These are phyloP conservation scores for Pygoscelis antarcticus DNA, from an alignment of 2,113 vertebrate species.

Conservation along the genomic window DNA sequence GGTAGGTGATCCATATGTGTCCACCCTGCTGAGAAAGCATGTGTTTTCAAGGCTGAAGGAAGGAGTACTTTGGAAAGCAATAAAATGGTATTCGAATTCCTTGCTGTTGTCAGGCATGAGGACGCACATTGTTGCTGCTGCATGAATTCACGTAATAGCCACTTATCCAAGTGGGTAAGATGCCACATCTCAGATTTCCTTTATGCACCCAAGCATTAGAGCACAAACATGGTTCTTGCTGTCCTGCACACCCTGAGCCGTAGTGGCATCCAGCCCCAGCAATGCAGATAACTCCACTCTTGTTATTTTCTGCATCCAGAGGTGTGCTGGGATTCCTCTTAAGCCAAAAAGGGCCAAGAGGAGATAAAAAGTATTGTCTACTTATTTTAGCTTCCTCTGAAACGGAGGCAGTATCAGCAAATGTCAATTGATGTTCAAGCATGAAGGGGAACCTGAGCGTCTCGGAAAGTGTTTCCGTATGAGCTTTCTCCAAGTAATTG, in stretches of 20 bases:
- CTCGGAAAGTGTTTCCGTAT: background rate
- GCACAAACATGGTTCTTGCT: accelerated
- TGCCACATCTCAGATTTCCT: background rate
- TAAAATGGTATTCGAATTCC: background rate
- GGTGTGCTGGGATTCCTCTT: background rate
- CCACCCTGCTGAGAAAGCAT: background rate
- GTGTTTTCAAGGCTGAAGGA: background rate
- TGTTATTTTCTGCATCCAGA: background rate
- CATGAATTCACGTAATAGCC: background rate
- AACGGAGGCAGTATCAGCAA: background rate
- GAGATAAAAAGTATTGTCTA: background rate
- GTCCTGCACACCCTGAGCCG: accelerated
- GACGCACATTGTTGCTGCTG: accelerated
- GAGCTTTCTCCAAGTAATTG: background rate
- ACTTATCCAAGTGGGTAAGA: background rate
- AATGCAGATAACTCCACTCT: background rate
- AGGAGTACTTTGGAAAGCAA: background rate
- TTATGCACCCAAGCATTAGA: background rate
- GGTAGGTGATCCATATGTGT: background rate
- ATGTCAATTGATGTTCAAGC: background rate
- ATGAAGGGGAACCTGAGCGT: background rate
- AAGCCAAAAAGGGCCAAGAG: background rate
- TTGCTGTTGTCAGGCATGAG: background rate
- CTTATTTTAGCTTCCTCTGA: background rate
- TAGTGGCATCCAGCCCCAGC: background rate